Conservation (phyloP, 1,140 invertebrate genomes). For the Telenomus remus region DNA sequence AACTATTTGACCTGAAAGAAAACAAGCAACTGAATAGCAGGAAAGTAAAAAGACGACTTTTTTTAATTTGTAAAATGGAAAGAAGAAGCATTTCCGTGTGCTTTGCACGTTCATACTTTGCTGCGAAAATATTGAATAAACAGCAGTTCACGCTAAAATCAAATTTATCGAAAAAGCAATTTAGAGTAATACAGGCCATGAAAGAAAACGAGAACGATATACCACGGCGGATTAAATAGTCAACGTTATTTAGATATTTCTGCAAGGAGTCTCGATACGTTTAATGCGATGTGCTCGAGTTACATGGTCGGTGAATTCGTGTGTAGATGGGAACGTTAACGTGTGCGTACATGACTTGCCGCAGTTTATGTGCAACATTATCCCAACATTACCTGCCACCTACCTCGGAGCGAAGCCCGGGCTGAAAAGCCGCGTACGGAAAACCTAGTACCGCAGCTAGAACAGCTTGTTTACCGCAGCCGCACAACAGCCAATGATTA, state of each 20-base stretch:
- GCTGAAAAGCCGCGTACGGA: slow-evolving; percentile 56
- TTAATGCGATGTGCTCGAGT: slow-evolving; percentile 47
- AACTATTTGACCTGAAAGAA: too few species aligned
- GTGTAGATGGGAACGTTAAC: slow-evolving; percentile 37
- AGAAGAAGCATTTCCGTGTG: too few species aligned
- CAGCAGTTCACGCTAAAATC: slow-evolving; percentile 18
- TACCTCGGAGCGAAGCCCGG: slow-evolving; percentile 38
- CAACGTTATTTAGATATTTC: slow-evolving; percentile 52
- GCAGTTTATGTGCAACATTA: slow-evolving; percentile 74
- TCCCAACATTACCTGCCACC: slow-evolving; percentile 71
- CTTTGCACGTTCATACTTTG: too few species aligned
- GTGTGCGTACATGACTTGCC: slow-evolving; percentile 62
- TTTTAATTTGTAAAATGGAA: too few species aligned
- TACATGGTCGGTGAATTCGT: slow-evolving; percentile 19
- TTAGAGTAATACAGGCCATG: slow-evolving; percentile 50
- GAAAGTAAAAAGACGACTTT: too few species aligned
- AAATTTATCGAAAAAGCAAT: slow-evolving; percentile 50
- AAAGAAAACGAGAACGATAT: slow-evolving; percentile 49
- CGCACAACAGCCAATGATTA: slow-evolving; percentile 63
- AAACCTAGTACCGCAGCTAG: slow-evolving; percentile 57
- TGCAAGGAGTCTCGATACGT: slow-evolving; percentile 45
- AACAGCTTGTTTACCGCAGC: slow-evolving; percentile 63
- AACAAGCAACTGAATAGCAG: too few species aligned
- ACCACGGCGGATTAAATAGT: slow-evolving; percentile 47
- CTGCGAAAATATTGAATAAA: slow-evolving; percentile 8